Conservation (phyloP, 2,113 vertebrate genomes). For the Phyllostomus discolor region DNA sequence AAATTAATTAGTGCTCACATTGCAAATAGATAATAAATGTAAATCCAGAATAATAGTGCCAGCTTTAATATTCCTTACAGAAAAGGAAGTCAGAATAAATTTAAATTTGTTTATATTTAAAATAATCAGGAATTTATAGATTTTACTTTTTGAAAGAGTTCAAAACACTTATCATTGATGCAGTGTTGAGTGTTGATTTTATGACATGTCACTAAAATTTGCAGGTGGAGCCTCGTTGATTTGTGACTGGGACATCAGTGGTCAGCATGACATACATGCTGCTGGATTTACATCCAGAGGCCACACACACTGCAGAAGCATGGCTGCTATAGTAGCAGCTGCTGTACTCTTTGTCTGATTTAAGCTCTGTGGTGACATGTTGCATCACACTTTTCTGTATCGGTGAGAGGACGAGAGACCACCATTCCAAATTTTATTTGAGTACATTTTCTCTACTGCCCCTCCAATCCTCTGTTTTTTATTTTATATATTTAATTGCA, state of each 20-base stretch:
- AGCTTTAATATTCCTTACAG: neutral
- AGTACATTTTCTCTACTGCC: neutral
- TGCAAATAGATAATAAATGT: neutral
- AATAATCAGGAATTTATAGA: neutral
- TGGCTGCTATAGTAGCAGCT: neutral
- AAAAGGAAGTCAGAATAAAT: conserved; percentile 26
- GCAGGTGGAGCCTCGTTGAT: neutral
- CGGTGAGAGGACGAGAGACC: neutral
- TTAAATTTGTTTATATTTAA: neutral
- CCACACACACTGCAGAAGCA: neutral
- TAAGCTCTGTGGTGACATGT: neutral
- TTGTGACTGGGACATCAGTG: neutral
- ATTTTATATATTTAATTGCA: neutral
- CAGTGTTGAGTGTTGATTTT: neutral
- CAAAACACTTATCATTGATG: neutral
- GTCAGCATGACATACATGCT: neutral
- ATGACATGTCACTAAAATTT: neutral
- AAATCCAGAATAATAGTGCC: conserved; percentile 12
- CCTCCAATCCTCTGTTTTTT: neutral
- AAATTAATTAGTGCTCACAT: neutral
- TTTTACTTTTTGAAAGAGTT: conserved; percentile 39
- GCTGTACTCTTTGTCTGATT: neutral
- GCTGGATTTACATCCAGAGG: neutral
- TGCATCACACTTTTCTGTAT: neutral
- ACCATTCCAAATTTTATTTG: neutral